phyloP scores from a whole-genome alignment of 1,140 invertebrate genomes.

The Chelonus insularis region DNA sequence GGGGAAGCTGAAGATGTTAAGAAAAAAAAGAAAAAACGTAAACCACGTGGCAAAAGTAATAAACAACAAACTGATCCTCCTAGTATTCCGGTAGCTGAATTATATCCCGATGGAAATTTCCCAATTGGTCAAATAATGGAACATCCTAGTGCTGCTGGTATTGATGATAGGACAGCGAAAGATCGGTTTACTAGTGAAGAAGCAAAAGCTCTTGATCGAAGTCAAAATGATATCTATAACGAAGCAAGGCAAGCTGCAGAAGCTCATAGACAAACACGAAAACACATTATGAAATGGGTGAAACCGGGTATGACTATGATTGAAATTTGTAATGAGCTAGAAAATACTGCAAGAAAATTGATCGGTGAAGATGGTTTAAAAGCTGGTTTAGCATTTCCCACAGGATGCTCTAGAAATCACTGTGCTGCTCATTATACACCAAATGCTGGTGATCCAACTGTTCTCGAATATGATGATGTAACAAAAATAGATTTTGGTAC shows the following conservation, averaged over 20 bases:
- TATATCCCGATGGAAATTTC: conserved; percentile 82
- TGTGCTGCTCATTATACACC: conserved; percentile 99
- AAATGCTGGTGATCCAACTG: conserved; percentile 95
- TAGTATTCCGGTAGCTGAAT: conserved; percentile 79
- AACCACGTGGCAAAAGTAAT: conserved; percentile 57
- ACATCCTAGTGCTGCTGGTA: conserved; percentile 67
- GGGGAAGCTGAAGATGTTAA: conserved; percentile 59
- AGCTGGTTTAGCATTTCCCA: conserved; percentile 97
- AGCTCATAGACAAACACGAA: conserved; percentile 85
- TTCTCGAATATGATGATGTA: conserved; percentile 95
- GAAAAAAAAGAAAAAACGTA: conserved; percentile 69
- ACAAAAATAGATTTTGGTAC: conserved; percentile 99
- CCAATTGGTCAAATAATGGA: conserved; percentile 82
- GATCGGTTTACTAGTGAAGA: conserved; percentile 90
- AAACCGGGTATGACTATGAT: conserved; percentile 99
- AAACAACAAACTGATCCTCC: conserved; percentile 81
- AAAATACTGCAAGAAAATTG: conserved; percentile 85
- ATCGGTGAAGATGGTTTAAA: conserved; percentile 96
- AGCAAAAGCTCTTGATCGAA: conserved; percentile 78
- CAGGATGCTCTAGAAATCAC: conserved; percentile 97
- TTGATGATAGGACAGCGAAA: conserved; percentile 83
- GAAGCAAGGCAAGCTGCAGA: conserved; percentile 95
- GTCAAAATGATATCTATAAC: conserved; percentile 89
- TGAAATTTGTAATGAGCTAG: conserved; percentile 96
- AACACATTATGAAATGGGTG: conserved; percentile 56